These are phyloP conservation scores for Patella pellucida DNA, from an alignment of 2,888 invertebrate genomes.

Conservation along the genomic window DNA sequence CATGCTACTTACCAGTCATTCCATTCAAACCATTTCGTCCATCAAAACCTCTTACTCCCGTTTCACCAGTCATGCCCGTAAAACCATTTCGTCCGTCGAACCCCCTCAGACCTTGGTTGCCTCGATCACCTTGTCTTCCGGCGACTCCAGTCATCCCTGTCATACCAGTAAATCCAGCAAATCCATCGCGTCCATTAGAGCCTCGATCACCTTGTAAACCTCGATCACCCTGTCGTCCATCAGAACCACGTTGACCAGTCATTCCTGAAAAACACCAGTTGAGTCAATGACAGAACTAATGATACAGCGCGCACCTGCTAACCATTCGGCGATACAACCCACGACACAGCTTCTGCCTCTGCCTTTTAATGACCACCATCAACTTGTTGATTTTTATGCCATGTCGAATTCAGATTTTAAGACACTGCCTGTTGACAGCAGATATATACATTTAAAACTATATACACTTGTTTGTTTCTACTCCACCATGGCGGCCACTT, in stretches of 20 bases:
- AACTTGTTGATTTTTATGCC: too few relatives aligned
- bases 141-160: neutral
- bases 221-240: neutral
- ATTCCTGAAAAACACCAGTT: neutral
- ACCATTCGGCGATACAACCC: too few relatives aligned
- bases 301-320: too few relatives aligned
- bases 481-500: too few relatives aligned
- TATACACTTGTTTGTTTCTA: too few relatives aligned
- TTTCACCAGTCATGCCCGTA: slow-evolving; percentile 8
- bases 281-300: too few relatives aligned
- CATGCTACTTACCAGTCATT: neutral
- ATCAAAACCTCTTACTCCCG: neutral
- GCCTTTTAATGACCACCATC: too few relatives aligned
- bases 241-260: neutral
- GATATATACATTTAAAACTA: too few relatives aligned
- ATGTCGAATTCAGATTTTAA: too few relatives aligned
- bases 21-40: slow-evolving; percentile 6
- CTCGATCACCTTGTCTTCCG: neutral
- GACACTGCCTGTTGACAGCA: too few relatives aligned
- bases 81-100: neutral
- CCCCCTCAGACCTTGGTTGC: neutral
- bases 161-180: neutral
- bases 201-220: slow-evolving; percentile 2
- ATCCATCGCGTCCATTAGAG: neutral
- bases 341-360: too few relatives aligned